These are phyloP conservation scores for Sitobion miscanthi DNA, from an alignment of 1,140 invertebrate genomes.

Conservation along the genomic window DNA sequence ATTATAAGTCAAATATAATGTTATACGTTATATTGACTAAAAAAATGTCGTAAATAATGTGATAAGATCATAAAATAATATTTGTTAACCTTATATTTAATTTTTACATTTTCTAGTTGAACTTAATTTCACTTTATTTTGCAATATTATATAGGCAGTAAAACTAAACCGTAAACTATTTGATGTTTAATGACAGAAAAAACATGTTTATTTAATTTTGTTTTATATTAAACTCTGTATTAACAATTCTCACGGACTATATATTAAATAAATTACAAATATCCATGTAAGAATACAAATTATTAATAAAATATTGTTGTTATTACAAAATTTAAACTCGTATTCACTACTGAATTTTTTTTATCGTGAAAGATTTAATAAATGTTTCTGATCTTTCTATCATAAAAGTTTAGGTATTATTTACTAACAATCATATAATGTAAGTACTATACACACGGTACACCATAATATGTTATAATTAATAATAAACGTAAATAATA, in stretches of 20 bases:
- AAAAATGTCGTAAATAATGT: not conserved
- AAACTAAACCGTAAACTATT: not conserved
- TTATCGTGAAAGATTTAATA: not conserved
- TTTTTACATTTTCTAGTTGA: not conserved
- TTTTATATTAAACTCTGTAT: not conserved
- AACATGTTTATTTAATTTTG: not conserved
- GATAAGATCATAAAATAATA: too few species aligned
- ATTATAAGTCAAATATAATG: not conserved
- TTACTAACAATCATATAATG: not conserved
- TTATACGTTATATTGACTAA: not conserved
- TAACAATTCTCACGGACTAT: not conserved
- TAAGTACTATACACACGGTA: not conserved
- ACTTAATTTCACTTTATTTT: not conserved
- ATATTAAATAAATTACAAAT: not conserved
- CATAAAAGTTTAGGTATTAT: too few species aligned
- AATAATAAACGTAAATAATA: not conserved
- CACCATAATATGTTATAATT: not conserved
- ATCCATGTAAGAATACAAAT: not conserved
- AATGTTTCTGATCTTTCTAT: not conserved
- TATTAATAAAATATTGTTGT: not conserved
- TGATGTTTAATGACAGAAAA: not conserved
- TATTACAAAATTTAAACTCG: not conserved
- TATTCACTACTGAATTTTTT: not conserved
- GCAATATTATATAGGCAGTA: not conserved
- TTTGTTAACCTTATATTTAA: too few species aligned